Evolutionary conservation across 1,140 invertebrate genomes (phyloP), one percentile per base, ranked within the genome.

Genomic region (Coelopa frigida): DNA sequence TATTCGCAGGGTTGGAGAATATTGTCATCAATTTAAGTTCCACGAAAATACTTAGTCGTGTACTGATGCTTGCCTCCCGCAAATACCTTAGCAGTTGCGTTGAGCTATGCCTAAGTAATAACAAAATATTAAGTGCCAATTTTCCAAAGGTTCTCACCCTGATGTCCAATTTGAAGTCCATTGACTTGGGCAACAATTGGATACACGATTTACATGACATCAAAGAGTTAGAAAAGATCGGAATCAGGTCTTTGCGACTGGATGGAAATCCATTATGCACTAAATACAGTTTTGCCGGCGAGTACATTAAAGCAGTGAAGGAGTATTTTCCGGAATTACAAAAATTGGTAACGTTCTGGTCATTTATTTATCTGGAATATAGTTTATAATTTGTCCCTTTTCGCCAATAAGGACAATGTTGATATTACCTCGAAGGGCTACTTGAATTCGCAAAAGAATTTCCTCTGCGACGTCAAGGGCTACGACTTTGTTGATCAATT

Each of bases 211-310:
- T 66, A 12, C 18, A 50, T 8, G 23, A 40, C 1, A 49, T 66
- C 3, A 50, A 45, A 17, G 42, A 48, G 5, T 23, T 66, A 0
- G 41, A 48, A 3, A 42, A 50, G 8, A 26, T 66, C 7, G 54
- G 54, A 0, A 33, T 66, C 2, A 66, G 57, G 36, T 57, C 61
- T 0, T 43, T 76, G n/a, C 48, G 45, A 0, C 50, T 77, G 10
- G 70, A 75, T 39, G 74, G 74, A 0, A 77, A 77, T 54, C 73
- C 71, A 0, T 44, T 77, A 0, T 77, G 75, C 29, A 35, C 46
- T 2, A 69, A 73, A 26, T 75, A 70, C 36, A 61, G 54, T 2
- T 54, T 71, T 24, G 59, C 68, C 1, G 57, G 59, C 3, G 60
- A 70, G 10, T 77, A 77, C 46, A 52, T 76, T 1, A 57, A 52